Evolutionary conservation across 2,888 invertebrate species (phyloP), one percentile per base, ranked within the genome.

Genomic region (Notodonta ziczac): DNA sequence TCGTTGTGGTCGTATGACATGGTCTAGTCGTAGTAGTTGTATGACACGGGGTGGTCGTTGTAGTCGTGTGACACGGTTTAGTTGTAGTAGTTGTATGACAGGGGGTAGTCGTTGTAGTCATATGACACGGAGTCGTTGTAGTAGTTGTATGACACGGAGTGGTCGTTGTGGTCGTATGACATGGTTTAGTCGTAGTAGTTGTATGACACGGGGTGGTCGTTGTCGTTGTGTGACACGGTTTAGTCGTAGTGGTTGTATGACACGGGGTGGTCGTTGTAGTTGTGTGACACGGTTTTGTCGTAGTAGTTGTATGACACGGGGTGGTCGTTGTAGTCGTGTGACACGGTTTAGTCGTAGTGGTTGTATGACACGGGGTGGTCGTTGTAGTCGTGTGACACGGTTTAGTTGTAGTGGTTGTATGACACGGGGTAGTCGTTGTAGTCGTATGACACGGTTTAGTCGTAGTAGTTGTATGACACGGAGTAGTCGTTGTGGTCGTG

Each of bases 401-500:
- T 24, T 24, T 52, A 7, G 51, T 24, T 0, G 51, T 52, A 0
- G 51, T 52, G 8, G 24, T 52, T 2, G 51, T 52, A 12, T 24
- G 10, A 24, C 51, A 52, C 4, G 51, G 51, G 5, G 12, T 52
- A 12, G 51, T 24, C 24, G 51, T 52, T 8, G 51, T 52, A 12
- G 24, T 24, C 2, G 16, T 52, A 8, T 24, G 10, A 10, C 51
- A 52, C 8, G 51, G 51, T 24, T 4, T 52, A 2, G 51, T 24
- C 3, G 51, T 52, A 2, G 14, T 32, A 0, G 39, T 54, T 9
- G 63, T 46, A 5, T 9, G 42, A 4, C 42, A 42, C 4, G 42
- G 42, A 4, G 42, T 40, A 4, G 6, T 46, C 46, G 46, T 50
- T n/a, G 63, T 57, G 5, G 57, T 57, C 8, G 14, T 52, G 16